Conservation (phyloP, 1,140 invertebrate species). For the Drosophila nannoptera region DNA sequence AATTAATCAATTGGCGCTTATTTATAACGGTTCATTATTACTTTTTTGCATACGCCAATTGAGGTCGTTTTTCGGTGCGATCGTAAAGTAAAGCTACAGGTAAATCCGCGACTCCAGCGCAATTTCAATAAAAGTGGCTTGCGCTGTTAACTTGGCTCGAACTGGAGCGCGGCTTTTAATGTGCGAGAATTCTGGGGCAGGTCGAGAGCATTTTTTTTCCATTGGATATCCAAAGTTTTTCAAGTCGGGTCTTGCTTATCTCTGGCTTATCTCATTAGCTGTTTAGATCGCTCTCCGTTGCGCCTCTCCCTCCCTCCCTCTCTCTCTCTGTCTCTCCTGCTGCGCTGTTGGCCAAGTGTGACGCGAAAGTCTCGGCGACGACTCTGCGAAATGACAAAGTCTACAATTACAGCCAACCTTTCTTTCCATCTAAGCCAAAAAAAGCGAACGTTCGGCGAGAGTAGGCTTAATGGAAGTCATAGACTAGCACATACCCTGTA, state of each 20-base stretch:
- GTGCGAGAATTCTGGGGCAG: constrained; percentile 37
- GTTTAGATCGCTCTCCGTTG: not conserved
- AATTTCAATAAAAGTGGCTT: constrained; percentile 41
- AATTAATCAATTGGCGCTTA: constrained; percentile 42
- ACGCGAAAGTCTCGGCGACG: constrained; percentile 68
- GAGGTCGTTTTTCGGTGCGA: constrained; percentile 18
- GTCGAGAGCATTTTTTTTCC: constrained; percentile 16
- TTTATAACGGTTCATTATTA: constrained; percentile 3
- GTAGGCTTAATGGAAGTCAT: not conserved
- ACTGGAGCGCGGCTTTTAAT: constrained; percentile 69
- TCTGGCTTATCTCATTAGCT: not conserved
- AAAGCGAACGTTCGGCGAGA: not conserved
- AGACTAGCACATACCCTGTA: not conserved
- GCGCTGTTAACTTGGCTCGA: constrained; percentile 37
- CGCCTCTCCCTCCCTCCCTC: not conserved
- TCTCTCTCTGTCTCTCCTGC: not conserved
- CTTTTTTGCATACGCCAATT: constrained; percentile 21
- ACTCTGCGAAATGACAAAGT: constrained; percentile 48
- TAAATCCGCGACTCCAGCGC: not conserved
- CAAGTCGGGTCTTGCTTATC: not conserved
- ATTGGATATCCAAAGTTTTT: constrained; percentile 7
- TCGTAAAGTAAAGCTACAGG: not conserved
- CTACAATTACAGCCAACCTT: constrained; percentile 42
- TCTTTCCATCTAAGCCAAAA: constrained; percentile 17
- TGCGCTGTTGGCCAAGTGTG: constrained; percentile 57